Percentiles rank a stretch among this genome's conserved stretches.
Conservation (phyloP, 2,797 vertebrate genomes). For the Diplodus puntazzo region DNA sequence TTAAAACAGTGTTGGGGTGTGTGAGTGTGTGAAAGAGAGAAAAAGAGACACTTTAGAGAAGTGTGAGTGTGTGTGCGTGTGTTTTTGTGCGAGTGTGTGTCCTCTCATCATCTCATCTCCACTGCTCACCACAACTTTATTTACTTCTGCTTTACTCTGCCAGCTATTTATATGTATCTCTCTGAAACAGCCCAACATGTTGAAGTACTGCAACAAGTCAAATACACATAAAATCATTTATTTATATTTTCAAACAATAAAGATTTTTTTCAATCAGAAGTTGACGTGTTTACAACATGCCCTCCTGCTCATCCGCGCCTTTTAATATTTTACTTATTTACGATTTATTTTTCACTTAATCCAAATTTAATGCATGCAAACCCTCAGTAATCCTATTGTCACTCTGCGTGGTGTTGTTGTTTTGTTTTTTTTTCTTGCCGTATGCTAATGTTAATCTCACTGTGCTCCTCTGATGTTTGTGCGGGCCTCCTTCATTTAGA, state of each 20-base stretch:
- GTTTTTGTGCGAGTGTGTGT: slow-evolving; percentile 14
- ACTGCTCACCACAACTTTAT: slow-evolving; percentile 70
- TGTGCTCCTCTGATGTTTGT: slow-evolving; percentile 70
- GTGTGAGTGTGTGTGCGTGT: slow-evolving; percentile 8
- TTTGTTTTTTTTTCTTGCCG: slow-evolving; percentile 33
- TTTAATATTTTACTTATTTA: slow-evolving; percentile 32
- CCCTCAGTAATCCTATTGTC: slow-evolving; percentile 74
- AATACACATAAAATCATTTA: not conserved
- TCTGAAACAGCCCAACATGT: not conserved
- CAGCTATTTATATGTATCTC: slow-evolving; percentile 1
- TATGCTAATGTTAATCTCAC: slow-evolving; percentile 76
- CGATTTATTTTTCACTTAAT: slow-evolving; percentile 62
- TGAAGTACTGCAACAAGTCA: slow-evolving; percentile 28
- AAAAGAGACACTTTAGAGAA: slow-evolving; percentile 8
- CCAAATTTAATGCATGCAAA: slow-evolving; percentile 66
- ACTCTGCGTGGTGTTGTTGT: slow-evolving; percentile 52
- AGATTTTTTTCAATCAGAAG: not conserved
- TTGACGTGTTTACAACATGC: slow-evolving; percentile 31
- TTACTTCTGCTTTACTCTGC: slow-evolving; percentile 62
- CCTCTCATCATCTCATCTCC: slow-evolving; percentile 47
- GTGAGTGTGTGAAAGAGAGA: slow-evolving; percentile 4
- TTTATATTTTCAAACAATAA: not conserved
- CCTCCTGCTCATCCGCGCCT: not conserved
- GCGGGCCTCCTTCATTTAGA: slow-evolving; percentile 62
- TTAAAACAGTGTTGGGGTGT: slow-evolving; percentile 7